These are phyloP conservation scores for Dichetophora obliterata DNA, from an alignment of 2,888 invertebrate species.

Conservation along the genomic window DNA sequence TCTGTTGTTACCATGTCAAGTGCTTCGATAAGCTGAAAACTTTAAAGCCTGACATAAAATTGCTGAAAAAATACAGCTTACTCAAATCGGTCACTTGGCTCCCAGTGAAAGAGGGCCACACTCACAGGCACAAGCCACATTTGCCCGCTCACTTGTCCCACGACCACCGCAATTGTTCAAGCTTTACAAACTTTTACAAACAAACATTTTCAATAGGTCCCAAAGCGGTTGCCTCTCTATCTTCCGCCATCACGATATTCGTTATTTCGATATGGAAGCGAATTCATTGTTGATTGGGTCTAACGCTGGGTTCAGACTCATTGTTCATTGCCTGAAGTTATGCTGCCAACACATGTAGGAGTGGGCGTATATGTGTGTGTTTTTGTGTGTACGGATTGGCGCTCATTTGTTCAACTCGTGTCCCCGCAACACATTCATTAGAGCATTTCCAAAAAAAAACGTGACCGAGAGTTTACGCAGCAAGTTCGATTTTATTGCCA, in stretches of 20 bases:
- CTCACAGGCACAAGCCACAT: neutral
- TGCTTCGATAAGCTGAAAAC: too few species aligned
- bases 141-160: neutral
- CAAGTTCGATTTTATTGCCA: slow-evolving; percentile 22
- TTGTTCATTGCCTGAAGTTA: slow-evolving; percentile 7
- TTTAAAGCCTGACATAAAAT: too few species aligned
- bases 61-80: too few species aligned
- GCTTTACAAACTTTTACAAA: neutral
- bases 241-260: neutral
- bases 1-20: too few species aligned
- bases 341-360: neutral
- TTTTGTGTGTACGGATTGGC: slow-evolving; percentile 1
- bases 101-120: neutral
- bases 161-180: neutral
- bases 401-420: slow-evolving; percentile 22
- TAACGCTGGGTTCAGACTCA: neutral
- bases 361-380: neutral
- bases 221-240: neutral
- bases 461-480: slow-evolving; percentile 28
- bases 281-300: neutral
- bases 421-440: neutral
- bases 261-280: neutral
- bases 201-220: neutral
- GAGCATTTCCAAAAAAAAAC: slow-evolving; percentile 28
- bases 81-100: too few species aligned